Base-by-base conservation (phyloP, 1,140 invertebrate genomes). In the Dufourea novaeangliae region DNA sequence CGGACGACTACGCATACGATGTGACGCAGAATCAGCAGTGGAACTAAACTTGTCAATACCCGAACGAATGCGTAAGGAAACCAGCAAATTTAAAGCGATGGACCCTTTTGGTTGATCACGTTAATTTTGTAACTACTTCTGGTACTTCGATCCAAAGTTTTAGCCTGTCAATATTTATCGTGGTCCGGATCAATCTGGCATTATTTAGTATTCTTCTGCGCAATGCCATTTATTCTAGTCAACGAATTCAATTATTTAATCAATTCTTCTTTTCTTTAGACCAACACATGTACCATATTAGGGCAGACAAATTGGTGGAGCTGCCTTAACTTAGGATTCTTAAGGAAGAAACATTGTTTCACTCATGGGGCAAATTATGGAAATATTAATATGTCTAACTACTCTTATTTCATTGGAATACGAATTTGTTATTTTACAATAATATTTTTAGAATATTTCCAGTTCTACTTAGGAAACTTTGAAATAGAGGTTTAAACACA, bases 1-100 rank as follows among this genome's bases (percentile, higher is more conserved):
- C 79, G 56, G 90, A 92, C 50, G 91, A 93, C 39, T 88, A 92
- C 54, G 66, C 87, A n/a, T 88, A 93, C 39, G 92, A 92, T 67
- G 84, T 91, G 8, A 80, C 87, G 52, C 67, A 90, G 37, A 82
- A 88, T 63, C 82, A 91, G 64, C 88, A 91, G 46, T 92, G 90
- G 88, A 86, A 92, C 66, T 90, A 81, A 90, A 82, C 25, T 61
- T 39, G 37, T 75, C 61, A 12, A 61, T 52, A 20, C 34, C 22
- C 2, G 46, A 46, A 44, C 44, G 32, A 44, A 70, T 27, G 56
- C 46, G 56, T 68, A 78, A 59, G 41, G 62, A 66, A 64, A 46
- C 44, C 64, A n/a, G 71, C 25, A 41, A n/a, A 25, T 59, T 71
- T 20, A 25, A 54, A 34, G 29, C 63, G 59, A 64, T 27, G 14